Evolutionary conservation across 2,888 invertebrate species (phyloP).

Genomic region (Troides helena): DNA sequence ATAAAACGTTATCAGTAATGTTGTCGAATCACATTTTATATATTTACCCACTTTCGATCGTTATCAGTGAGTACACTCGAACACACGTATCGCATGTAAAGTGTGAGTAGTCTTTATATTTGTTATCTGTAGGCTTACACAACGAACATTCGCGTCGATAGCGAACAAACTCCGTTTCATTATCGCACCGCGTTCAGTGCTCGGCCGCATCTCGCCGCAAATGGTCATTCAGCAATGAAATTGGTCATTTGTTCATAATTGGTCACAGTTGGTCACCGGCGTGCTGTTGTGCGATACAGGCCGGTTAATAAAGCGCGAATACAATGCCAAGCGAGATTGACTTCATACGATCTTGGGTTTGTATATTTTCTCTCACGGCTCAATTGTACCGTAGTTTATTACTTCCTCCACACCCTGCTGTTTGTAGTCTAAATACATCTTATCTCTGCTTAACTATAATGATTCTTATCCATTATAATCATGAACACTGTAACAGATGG

Average conservation of each 20-base stretch:
- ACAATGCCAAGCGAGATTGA: slow-evolving; percentile 33
- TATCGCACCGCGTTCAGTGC: slow-evolving; percentile 18
- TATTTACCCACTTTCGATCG: no score
- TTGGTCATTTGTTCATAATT: not conserved
- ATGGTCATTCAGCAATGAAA: not conserved
- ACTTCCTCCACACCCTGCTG: no score
- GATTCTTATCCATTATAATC: no score
- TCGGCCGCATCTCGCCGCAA: slow-evolving; percentile 1
- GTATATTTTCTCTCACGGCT: slow-evolving; percentile 5
- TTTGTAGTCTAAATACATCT: no score
- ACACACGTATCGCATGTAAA: no score
- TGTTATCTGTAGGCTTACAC: slow-evolving; percentile 4
- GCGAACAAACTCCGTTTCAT: slow-evolving; percentile 14
- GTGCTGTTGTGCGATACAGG: not conserved
- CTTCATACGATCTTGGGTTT: slow-evolving; percentile 31
- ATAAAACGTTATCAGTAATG: no score
- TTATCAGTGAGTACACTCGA: no score
- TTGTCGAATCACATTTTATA: no score
- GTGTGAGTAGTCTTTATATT: no score
- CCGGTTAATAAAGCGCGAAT: not conserved
- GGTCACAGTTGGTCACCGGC: not conserved
- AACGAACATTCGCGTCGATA: slow-evolving; percentile 19
- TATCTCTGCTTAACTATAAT: no score
- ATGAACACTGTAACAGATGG: no score
- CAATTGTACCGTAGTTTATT: no score